Evolutionary conservation across 2,113 vertebrate genomes (phyloP).

Genomic region (Actinemys pallida): DNA sequence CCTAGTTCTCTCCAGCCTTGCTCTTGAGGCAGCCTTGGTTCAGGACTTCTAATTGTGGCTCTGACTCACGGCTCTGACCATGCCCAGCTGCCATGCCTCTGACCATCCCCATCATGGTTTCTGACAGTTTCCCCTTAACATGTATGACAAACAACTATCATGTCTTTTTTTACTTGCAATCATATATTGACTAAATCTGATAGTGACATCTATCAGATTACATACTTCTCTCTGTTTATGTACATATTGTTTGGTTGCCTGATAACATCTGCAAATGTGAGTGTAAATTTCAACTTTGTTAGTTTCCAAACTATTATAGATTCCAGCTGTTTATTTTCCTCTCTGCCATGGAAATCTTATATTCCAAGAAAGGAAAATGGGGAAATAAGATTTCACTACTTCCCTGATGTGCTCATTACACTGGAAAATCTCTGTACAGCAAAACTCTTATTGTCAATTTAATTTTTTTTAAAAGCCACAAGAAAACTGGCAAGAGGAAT

Average conservation of each 20-base stretch:
- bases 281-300: conserved; percentile 62
- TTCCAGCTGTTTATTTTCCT: conserved; percentile 48
- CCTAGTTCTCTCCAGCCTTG: too few species aligned
- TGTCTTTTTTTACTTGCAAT: neutral
- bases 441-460: conserved; percentile 29
- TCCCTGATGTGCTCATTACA: conserved; percentile 24
- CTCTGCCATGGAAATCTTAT: conserved; percentile 33
- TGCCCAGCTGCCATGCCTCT: neutral
- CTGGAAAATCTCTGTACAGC: neutral
- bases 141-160: neutral
- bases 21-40: neutral
- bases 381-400: neutral
- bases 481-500: neutral
- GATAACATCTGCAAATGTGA: conserved; percentile 57
- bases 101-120: neutral
- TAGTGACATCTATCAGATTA: conserved; percentile 24
- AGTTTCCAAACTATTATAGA: conserved; percentile 61
- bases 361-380: conserved; percentile 20
- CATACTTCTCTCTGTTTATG: conserved; percentile 51
- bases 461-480: conserved; percentile 20
- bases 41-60: neutral
- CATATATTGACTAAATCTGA: conserved; percentile 26
- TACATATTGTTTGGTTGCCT: conserved; percentile 50
- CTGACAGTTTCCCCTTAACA: conserved; percentile 34
- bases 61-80: neutral